Percentiles rank a stretch among this genome's conserved stretches.
phyloP scores from a whole-genome alignment of 2,113 vertebrate genomes.

The Nematolebias whitei region DNA sequence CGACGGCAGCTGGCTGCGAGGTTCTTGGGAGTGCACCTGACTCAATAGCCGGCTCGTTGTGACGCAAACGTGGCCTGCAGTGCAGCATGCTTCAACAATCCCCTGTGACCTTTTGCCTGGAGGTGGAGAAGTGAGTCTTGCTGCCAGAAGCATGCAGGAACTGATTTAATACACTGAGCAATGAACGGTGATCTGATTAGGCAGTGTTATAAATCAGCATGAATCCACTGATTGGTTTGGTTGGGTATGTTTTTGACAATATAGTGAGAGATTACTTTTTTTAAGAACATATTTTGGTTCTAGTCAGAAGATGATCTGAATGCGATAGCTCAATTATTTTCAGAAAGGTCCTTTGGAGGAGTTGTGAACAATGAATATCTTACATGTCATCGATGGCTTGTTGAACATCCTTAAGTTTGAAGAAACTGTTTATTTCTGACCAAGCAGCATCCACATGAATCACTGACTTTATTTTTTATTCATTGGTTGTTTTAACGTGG shows the following conservation, averaged over 20 bases:
- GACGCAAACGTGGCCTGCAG: constrained; percentile 68
- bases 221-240: constrained; percentile 1
- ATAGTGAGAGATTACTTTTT: not conserved
- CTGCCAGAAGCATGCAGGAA: constrained; percentile 21
- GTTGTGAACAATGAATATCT: too few relatives aligned
- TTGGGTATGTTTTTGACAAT: constrained; percentile 4
- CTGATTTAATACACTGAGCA: constrained; percentile 12
- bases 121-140: constrained; percentile 44
- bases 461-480: too few relatives aligned
- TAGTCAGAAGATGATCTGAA: too few relatives aligned
- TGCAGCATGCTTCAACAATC: constrained; percentile 62
- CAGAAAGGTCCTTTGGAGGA: too few relatives aligned
- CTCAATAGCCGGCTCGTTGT: constrained; percentile 53
- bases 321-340: too few relatives aligned
- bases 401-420: not conserved
- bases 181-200: constrained; percentile 18
- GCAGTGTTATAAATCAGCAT: not conserved
- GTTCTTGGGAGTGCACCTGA: constrained; percentile 76
- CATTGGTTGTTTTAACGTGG: too few relatives aligned
- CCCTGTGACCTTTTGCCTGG: constrained; percentile 67
- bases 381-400: too few relatives aligned
- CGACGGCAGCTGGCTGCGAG: constrained; percentile 69
- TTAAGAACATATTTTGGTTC: too few relatives aligned
- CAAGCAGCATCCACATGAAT: too few relatives aligned
- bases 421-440: too few relatives aligned